Percentiles rank a stretch among this genome's conserved stretches.
Conservation (phyloP, 1,140 invertebrate species). For the Sitophilus oryzae region DNA sequence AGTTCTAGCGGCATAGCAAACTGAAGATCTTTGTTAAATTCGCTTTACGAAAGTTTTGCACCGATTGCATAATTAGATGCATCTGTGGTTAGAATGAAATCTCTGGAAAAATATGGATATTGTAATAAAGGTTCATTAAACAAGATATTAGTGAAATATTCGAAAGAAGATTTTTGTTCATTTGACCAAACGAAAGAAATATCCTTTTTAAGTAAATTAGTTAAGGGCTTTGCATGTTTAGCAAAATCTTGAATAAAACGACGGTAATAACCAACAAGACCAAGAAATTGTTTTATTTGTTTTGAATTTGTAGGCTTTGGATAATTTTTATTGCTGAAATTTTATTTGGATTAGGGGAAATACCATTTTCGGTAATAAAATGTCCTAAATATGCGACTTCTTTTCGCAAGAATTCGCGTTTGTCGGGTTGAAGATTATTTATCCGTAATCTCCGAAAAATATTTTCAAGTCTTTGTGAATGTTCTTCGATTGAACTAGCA, state of each 20-base stretch:
- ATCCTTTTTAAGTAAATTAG: conserved; percentile 24
- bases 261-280: conserved; percentile 35
- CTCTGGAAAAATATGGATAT: conserved; percentile 37
- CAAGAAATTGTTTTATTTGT: too few relatives aligned
- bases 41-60: conserved; percentile 32
- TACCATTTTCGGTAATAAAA: conserved; percentile 37
- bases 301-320: conserved; percentile 40
- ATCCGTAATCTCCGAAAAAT: conserved; percentile 12
- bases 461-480: conserved; percentile 7
- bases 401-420: too few relatives aligned
- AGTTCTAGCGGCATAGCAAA: conserved; percentile 32
- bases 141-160: conserved; percentile 40
- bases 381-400: conserved; percentile 38
- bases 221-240: conserved; percentile 35
- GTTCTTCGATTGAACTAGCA: conserved; percentile 32
- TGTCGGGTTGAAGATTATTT: conserved; percentile 17
- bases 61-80: conserved; percentile 39
- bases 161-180: conserved; percentile 35
- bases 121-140: conserved; percentile 41
- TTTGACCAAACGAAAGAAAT: conserved; percentile 18
- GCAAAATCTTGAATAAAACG: conserved; percentile 31
- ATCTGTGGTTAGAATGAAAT: conserved; percentile 42
- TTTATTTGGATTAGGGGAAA: conserved; percentile 45
- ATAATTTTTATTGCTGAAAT: conserved; percentile 40
- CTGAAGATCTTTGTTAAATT: conserved; percentile 28